Evolutionary conservation across 2,888 invertebrate genomes (phyloP).

Genomic region (Caenorhabditis sp.): DNA sequence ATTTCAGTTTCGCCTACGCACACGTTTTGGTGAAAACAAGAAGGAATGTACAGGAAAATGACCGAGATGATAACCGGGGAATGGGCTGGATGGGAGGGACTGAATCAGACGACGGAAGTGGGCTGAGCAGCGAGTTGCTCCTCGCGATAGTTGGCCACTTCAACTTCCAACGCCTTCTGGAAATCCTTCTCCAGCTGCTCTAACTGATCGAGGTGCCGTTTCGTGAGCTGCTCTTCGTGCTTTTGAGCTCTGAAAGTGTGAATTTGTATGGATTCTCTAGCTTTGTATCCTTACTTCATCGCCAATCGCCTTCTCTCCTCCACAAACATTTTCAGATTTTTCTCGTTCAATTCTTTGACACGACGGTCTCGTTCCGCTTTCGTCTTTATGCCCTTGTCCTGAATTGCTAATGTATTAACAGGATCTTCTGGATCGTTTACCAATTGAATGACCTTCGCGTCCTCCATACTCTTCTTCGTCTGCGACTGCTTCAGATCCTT

Average conservation of each 20-base stretch:
- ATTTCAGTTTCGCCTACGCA: slow-evolving; percentile 39
- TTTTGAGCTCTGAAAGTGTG: slow-evolving; percentile 67
- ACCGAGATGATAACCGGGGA: not conserved
- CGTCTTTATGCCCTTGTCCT: slow-evolving; percentile 94
- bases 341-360: slow-evolving; percentile 91
- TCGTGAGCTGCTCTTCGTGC: slow-evolving; percentile 76
- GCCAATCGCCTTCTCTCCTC: slow-evolving; percentile 78
- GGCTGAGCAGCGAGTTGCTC: slow-evolving; percentile 74
- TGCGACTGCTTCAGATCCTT: slow-evolving; percentile 96
- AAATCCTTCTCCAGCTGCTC: slow-evolving; percentile 74
- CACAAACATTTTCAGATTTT: slow-evolving; percentile 81
- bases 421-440: slow-evolving; percentile 51
- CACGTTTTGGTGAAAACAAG: slow-evolving; percentile 33
- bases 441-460: slow-evolving; percentile 89
- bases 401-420: slow-evolving; percentile 21
- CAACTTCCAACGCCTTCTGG: slow-evolving; percentile 71
- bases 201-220: slow-evolving; percentile 74
- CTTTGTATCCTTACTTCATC: slow-evolving; percentile 65
- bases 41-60: slow-evolving; percentile 17
- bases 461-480: slow-evolving; percentile 96
- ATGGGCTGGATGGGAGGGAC: not conserved
- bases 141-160: slow-evolving; percentile 76
- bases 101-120: slow-evolving; percentile 72
- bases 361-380: slow-evolving; percentile 93
- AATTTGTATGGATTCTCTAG: not conserved